Base-by-base conservation (phyloP, 1,140 invertebrate species). In the Brachionus paranguensis region DNA sequence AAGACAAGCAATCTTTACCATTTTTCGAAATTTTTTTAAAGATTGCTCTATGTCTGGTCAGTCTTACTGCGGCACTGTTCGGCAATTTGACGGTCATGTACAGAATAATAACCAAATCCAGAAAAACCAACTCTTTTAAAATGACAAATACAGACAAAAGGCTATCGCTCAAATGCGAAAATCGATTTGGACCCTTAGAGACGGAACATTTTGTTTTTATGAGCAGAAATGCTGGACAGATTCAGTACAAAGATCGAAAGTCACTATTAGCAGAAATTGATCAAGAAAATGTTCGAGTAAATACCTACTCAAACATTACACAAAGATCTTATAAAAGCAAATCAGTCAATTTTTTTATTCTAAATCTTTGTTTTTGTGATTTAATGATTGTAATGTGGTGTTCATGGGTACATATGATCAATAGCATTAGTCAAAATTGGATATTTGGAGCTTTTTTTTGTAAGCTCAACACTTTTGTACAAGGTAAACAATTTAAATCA, bases 401-500 rank as follows among this genome's bases (percentile, higher is more conserved):
- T 83, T 89, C 90, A 84, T 91, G 91, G 91, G 88, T 91, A 5
- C 89, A 90, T 74, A 84, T 89, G 85, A 88, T 90, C 3, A 85
- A 86, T 55, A 85, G 87, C 78, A 68, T 88, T 24, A 88, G 86
- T 5, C 85, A 87, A 45, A 87, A 86, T 33, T 89, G 87, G 86
- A 86, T 88, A 0, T 85, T 91, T 1, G 90, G 90, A 1, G 87
- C 86, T 1, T 88, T 90, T 85, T 86, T 91, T 81, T 91, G 91
- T 86, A 90, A 90, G 85, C 88, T 91, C 60, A 90, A 91, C 84
- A 88, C 89, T 1, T 91, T 91, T 85, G 86, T 89, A 14, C 90
- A 91, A 86, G 88, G 90, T 91, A 87, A 89, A 89, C 87, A 41
- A 37, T 37, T 37, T 37, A 37, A 37, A 37, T 37, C 5, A 37